Base-by-base conservation (phyloP, 1,140 invertebrate genomes). In the Panagrolaimus sp. region DNA sequence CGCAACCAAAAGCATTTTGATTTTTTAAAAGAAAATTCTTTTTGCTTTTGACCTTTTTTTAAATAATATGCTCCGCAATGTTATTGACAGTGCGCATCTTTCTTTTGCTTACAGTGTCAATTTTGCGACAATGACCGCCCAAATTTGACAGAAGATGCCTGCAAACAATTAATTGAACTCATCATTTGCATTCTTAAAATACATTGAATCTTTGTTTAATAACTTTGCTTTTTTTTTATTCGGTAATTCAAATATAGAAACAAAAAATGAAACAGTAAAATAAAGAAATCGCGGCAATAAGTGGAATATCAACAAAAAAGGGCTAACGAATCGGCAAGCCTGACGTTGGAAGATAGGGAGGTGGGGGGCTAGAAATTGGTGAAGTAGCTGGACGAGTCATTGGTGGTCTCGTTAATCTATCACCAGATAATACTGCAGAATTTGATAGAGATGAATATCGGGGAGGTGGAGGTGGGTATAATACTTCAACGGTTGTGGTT, bases 61-160 rank as follows among this genome's bases (percentile, higher is more conserved):
- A 38, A 38, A 38, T 38, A 38, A n/a, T 38, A 7, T 21, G 15
- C 52, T 28, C 52, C 52, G 21, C n/a, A 21, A n/a, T 58, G 52
- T 58, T 58, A n/a, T 58, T 58, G 52, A 58, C 52, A 26, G 21
- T 58, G 52, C 21, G 52, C 52, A 58, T 58, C 52, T 26, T 28
- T 58, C 26, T 28, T 58, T 28, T 38, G 32, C 2, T 38, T 38
- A 38, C 21, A 21, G 52, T 58, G 52, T 58, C 52, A 58, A 58
- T 58, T 58, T 58, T n/a, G 15, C 52, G 15, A 28, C 52, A 28
- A 26, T 58, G 52, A 58, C 52, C 52, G 52, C 52, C 52, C 52
- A 26, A 38, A 21, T 58, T 28, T 58, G 52, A 58, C 52, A 58
- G 52, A 58, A 58, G 52, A 58, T 58, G 52, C 21, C 52, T 26